Evolutionary conservation across 2,888 invertebrate genomes (phyloP).

Genomic region (Nebria salina): DNA sequence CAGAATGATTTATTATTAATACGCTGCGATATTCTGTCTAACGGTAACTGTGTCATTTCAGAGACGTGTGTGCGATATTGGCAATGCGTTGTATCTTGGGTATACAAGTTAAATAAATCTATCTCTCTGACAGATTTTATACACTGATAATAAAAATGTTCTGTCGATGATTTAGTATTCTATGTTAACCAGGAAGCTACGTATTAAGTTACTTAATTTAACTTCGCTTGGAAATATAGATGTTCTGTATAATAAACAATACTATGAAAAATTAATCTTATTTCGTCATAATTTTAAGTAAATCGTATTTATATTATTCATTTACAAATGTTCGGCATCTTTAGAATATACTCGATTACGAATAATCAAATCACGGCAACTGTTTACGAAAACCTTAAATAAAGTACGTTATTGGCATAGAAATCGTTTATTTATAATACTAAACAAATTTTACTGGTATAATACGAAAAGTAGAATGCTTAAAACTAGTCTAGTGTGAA

Average conservation of each 20-base stretch:
- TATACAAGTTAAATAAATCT: constrained; percentile 42
- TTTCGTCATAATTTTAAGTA: not conserved
- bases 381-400: no score
- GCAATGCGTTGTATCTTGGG: constrained; percentile 11
- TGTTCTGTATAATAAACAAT: constrained; percentile 18
- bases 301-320: no score
- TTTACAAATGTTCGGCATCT: no score
- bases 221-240: not conserved
- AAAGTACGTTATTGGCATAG: no score
- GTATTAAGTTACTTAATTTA: constrained; percentile 25
- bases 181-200: not conserved
- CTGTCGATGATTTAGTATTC: not conserved
- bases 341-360: no score
- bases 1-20: constrained; percentile 43
- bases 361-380: no score
- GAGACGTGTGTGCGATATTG: constrained; percentile 35
- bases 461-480: no score
- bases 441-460: no score
- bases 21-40: constrained; percentile 34
- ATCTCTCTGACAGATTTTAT: constrained; percentile 33
- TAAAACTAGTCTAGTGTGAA: no score
- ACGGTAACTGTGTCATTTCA: constrained; percentile 37
- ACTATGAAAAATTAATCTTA: not conserved
- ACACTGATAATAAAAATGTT: not conserved
- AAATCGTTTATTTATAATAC: no score